These are phyloP conservation scores for Caenorhabditis briggsae DNA, from an alignment of 1,140 invertebrate species.

Conservation along the genomic window DNA sequence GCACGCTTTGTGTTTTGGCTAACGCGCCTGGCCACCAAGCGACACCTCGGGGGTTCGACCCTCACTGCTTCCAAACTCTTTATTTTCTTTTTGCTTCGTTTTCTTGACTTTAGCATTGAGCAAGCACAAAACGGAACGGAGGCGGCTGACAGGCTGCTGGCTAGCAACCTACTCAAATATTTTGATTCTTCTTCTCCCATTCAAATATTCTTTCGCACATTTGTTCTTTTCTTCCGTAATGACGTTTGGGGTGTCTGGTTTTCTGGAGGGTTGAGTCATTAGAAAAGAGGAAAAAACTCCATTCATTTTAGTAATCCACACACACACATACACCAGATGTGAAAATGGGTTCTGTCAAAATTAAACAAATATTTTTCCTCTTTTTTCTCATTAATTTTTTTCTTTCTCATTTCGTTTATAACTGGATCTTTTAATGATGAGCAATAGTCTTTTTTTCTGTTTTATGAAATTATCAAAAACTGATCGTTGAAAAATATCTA, in stretches of 20 bases:
- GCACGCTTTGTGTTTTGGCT: not conserved
- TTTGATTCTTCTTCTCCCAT: constrained; percentile 11
- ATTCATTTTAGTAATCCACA: not conserved
- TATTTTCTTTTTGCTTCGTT: not conserved
- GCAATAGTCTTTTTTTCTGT: too few relatives aligned
- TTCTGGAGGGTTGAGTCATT: constrained; percentile 7
- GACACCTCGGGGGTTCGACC: not conserved
- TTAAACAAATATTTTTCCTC: constrained; percentile 44
- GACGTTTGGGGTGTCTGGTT: constrained; percentile 9
- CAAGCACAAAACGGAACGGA: constrained; percentile 35
- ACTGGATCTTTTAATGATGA: too few relatives aligned
- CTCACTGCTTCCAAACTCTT: not conserved
- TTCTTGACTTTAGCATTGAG: not conserved
- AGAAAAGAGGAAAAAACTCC: not conserved
- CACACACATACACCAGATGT: too few relatives aligned
- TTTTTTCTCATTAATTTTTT: not conserved
- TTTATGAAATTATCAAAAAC: too few relatives aligned
- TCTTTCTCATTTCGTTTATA: too few relatives aligned
- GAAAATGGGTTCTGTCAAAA: not conserved
- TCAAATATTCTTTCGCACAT: not conserved
- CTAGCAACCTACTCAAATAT: constrained; percentile 18
- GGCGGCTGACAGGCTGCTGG: not conserved
- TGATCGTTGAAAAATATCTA: too few relatives aligned
- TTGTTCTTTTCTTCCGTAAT: not conserved
- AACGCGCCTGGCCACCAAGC: not conserved